Percentiles rank a stretch among this genome's conserved stretches.
Evolutionary conservation across 2,797 vertebrate species (phyloP).

Genomic region (Dendrocincla fuliginosa): DNA sequence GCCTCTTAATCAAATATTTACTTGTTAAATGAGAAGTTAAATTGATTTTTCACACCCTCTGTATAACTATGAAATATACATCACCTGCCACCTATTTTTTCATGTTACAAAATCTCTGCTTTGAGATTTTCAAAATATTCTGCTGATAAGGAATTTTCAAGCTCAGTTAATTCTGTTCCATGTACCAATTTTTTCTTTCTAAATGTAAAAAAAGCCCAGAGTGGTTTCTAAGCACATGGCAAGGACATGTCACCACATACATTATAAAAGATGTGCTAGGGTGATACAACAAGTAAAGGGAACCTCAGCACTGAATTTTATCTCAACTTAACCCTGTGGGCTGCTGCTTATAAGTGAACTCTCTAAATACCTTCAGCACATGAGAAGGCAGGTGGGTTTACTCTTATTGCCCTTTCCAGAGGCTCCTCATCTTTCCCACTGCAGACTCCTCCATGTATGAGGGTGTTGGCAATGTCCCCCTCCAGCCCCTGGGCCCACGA

Average conservation of each 20-base stretch:
- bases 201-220: not conserved
- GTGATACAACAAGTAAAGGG: not conserved
- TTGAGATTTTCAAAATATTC: not conserved
- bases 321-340: not conserved
- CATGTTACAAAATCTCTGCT: not conserved
- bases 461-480: not conserved
- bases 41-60: not conserved
- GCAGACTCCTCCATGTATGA: fast-evolving
- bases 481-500: not conserved
- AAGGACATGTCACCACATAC: not conserved
- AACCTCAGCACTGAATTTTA: not conserved
- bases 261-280: fast-evolving
- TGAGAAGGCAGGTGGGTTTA: not conserved
- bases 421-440: not conserved
- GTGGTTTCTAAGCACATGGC: not conserved
- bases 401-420: not conserved
- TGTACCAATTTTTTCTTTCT: not conserved
- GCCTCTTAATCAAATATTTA: not conserved
- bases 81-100: not conserved
- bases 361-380: not conserved
- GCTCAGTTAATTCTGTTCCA: not conserved
- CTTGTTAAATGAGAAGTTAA: not conserved
- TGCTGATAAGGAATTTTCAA: not conserved
- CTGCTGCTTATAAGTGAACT: not conserved
- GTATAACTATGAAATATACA: not conserved